Percentiles rank a stretch among this genome's conserved stretches.
phyloP scores from a whole-genome alignment of 53 echinoderm and acorn worm genomes.

The Apostichopus leukothele region DNA sequence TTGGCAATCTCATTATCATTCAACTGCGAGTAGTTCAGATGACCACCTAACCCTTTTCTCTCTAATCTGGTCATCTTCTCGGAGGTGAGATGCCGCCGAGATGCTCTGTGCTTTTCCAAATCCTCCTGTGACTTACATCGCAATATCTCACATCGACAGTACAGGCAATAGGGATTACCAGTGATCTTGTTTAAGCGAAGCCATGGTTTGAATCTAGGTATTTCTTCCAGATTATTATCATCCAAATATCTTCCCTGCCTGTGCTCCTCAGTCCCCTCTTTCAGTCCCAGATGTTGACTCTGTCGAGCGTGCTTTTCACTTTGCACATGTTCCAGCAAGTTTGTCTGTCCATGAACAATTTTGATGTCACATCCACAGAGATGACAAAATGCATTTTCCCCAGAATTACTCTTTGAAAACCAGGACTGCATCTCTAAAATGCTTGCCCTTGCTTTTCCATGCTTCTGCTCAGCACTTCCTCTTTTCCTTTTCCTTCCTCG shows the following conservation, averaged over 20 bases:
- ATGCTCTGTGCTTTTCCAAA: constrained; percentile 10
- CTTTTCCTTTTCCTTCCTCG: not conserved
- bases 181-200: not conserved
- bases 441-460: not conserved
- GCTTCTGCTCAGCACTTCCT: not conserved
- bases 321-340: constrained; percentile 8
- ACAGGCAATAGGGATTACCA: not conserved
- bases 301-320: not conserved
- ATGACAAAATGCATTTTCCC: not conserved
- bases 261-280: not conserved
- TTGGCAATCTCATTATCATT: too few relatives aligned
- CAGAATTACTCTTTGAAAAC: not conserved
- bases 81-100: not conserved
- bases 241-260: not conserved
- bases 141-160: not conserved
- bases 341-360: not conserved
- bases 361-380: constrained; percentile 17
- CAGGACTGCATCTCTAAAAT: not conserved
- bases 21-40: too few relatives aligned
- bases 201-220: constrained; percentile 29
- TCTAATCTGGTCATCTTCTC: not conserved
- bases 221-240: not conserved
- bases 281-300: not conserved
- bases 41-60: not conserved
- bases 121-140: not conserved